phyloP scores from a whole-genome alignment of 2,888 invertebrate species.

The Mimas tiliae region DNA sequence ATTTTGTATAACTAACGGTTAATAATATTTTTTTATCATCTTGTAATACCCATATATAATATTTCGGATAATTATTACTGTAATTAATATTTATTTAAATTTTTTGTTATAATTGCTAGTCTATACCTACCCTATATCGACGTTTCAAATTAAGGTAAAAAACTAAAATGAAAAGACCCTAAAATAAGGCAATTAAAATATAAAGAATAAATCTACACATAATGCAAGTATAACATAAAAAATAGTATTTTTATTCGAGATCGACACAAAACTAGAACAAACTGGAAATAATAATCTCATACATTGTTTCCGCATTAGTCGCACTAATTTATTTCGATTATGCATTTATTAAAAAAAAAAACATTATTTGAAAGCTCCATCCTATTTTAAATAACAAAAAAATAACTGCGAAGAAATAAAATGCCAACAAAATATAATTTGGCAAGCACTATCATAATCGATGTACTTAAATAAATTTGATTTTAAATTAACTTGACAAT shows the following conservation, averaged over 20 bases:
- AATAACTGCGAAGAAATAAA: slow-evolving; percentile 22
- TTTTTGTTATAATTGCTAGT: too few species aligned
- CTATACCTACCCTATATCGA: too few species aligned
- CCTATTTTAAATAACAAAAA: not conserved
- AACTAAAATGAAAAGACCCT: not conserved
- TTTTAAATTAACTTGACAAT: slow-evolving; percentile 31
- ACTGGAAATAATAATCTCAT: not conserved
- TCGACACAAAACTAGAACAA: too few species aligned
- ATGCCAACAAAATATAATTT: slow-evolving; percentile 34
- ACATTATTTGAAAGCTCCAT: not conserved
- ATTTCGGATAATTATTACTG: too few species aligned
- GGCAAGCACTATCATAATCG: slow-evolving; percentile 42
- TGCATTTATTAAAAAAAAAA: not conserved
- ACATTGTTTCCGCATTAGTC: too few species aligned
- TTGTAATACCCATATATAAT: not conserved
- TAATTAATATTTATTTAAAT: too few species aligned
- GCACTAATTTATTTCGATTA: too few species aligned
- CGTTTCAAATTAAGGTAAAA: not conserved
- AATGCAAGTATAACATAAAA: not conserved
- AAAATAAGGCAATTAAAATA: not conserved
- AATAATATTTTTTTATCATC: not conserved
- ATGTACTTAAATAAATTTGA: slow-evolving; percentile 34
- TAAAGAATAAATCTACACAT: not conserved
- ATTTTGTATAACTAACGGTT: not conserved
- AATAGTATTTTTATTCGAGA: not conserved